phyloP scores from a whole-genome alignment of 2,888 invertebrate genomes.

The Sarcophaga subvicina region DNA sequence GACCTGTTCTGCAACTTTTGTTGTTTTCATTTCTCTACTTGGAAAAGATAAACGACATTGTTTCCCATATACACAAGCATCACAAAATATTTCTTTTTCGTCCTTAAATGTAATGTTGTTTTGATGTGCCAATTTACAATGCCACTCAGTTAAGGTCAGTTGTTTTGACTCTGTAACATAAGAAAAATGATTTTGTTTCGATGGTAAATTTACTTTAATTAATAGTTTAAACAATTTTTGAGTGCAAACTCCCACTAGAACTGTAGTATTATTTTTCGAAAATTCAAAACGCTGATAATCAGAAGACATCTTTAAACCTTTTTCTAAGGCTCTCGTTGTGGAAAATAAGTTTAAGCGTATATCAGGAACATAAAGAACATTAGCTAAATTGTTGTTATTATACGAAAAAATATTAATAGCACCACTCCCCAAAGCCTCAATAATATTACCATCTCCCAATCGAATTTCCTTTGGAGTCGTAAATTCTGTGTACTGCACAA shows the following conservation, averaged over 20 bases:
- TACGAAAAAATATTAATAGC: constrained; percentile 44
- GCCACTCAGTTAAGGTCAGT: constrained; percentile 38
- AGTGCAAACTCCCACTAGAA: constrained; percentile 44
- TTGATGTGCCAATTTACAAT: constrained; percentile 32
- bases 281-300: constrained; percentile 49
- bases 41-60: constrained; percentile 39
- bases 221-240: constrained; percentile 48
- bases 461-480: constrained; percentile 11
- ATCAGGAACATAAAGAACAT: constrained; percentile 50
- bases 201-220: constrained; percentile 30
- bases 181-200: constrained; percentile 27
- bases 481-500: constrained; percentile 7
- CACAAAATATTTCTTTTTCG: constrained; percentile 41
- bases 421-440: constrained; percentile 23
- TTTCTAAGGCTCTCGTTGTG: constrained; percentile 43
- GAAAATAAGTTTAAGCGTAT: constrained; percentile 51
- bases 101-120: constrained; percentile 38
- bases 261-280: constrained; percentile 40
- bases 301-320: constrained; percentile 49
- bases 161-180: constrained; percentile 23
- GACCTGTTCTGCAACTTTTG: constrained; percentile 34
- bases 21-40: constrained; percentile 22
- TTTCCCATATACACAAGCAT: constrained; percentile 48
- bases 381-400: constrained; percentile 39
- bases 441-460: constrained; percentile 36